Conservation (phyloP, 2,797 vertebrate species). For the Gymnopithys bicolor region DNA sequence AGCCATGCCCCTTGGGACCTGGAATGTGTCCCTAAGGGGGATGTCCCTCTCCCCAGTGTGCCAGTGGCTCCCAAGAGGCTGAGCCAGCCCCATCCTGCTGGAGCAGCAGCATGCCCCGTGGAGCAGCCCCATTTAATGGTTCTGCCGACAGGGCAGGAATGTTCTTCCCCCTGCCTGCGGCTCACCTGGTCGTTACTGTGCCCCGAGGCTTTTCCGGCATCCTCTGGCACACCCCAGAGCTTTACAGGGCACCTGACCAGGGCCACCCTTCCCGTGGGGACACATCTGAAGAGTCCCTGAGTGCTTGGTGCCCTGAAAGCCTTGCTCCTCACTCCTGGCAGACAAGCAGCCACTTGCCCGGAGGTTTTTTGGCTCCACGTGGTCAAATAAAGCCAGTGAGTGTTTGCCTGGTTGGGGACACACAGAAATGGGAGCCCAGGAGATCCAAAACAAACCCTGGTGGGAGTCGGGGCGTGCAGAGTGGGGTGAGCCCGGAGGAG, state of each 20-base stretch:
- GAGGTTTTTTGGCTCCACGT: neutral
- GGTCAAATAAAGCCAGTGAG: neutral
- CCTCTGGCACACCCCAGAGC: neutral
- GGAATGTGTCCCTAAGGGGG: neutral
- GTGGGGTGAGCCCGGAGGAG: neutral
- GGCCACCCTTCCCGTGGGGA: neutral
- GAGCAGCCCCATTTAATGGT: neutral
- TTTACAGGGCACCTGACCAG: fast-evolving
- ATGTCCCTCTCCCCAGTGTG: neutral
- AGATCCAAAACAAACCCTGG: neutral
- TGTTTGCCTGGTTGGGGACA: neutral
- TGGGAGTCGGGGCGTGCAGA: neutral
- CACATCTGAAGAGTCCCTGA: fast-evolving
- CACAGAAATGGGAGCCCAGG: neutral
- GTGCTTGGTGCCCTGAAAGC: neutral
- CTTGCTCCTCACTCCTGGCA: neutral
- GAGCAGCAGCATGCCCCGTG: neutral
- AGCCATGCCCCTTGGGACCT: fast-evolving
- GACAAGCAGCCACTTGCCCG: neutral
- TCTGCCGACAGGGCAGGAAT: neutral
- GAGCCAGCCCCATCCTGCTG: neutral
- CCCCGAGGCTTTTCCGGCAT: neutral
- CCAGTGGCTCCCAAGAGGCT: neutral
- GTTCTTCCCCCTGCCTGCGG: fast-evolving
- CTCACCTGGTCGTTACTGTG: neutral